phyloP scores from a whole-genome alignment of 2,113 vertebrate genomes.

The Megalops atlanticus region DNA sequence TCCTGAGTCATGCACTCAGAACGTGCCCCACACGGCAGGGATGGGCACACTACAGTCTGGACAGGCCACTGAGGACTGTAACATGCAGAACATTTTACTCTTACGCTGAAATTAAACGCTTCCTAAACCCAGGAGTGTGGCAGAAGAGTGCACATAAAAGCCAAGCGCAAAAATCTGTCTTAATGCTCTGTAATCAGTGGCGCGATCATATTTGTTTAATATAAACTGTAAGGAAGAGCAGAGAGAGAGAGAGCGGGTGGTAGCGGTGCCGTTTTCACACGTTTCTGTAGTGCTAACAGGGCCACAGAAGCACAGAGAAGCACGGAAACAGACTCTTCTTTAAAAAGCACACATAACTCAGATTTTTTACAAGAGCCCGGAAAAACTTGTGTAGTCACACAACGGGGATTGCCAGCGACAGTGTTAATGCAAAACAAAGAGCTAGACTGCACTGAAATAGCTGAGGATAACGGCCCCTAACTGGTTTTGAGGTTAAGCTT shows the following conservation, averaged over 20 bases:
- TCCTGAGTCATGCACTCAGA: too few species aligned
- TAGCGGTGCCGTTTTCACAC: constrained; percentile 8
- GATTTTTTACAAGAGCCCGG: neutral
- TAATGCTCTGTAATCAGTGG: neutral
- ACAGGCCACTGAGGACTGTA: too few species aligned
- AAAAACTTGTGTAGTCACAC: neutral
- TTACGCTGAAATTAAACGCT: too few species aligned
- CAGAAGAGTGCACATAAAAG: neutral
- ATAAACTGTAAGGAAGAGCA: constrained; percentile 12
- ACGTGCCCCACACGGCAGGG: too few species aligned
- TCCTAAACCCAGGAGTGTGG: too few species aligned
- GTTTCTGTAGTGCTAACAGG: neutral
- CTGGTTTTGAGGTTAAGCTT: neutral
- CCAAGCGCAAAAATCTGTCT: too few species aligned
- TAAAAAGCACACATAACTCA: neutral
- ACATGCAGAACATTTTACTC: neutral
- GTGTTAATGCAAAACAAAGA: constrained; percentile 7
- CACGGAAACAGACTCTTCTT: neutral
- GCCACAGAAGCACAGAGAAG: neutral
- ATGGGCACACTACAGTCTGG: too few species aligned
- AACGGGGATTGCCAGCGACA: neutral
- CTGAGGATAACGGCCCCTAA: neutral
- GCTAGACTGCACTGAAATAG: neutral
- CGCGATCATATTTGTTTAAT: constrained; percentile 11
- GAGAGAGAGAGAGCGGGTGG: neutral